Evolutionary conservation across 2,888 invertebrate genomes (phyloP), one percentile per base, ranked within the genome.

Genomic region (Caenorhabditis doughertyi): DNA sequence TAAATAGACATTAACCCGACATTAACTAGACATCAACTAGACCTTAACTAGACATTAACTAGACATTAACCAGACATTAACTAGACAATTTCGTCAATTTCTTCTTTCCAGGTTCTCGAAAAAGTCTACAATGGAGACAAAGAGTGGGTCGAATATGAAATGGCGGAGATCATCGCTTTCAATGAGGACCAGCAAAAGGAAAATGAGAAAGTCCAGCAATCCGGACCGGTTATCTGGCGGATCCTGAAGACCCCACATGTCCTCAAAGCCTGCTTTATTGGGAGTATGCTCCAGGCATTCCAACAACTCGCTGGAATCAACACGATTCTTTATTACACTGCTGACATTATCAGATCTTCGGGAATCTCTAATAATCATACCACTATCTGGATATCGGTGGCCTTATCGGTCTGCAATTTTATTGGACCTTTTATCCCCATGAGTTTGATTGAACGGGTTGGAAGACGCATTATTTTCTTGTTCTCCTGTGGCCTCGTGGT

Each of bases 231-330:
- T 3, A 65, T 89, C 18, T 70, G 81, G 42, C 77, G 88, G 42
- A 80, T 90, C 39, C 60, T 89, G 23, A 72, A 65, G 23, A 90
- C 90, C 2, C 87, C 87, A 0, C 90, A 90, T 56, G 87, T 91
- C 5, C 79, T 90, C 8, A 85, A 86, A 60, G 94, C 94, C 2
- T 89, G 94, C 2, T 65, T 93, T 35, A 90, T 94, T 25, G 94
- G 94, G 2, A 93, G 93, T 89, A 90, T 92, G 7, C 89, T 94
- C 35, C 94, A 94, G 87, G 89, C 93, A 51, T 93, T 93, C 86
- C 94, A 94, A 87, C 94, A 94, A 87, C 87, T 94, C 2, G 91
- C 92, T 71, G 94, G 94, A 23, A 94, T 94, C 85, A 94, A 94
- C 89, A 94, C 94, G 3, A 93, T 94, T 77, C 93, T 93, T 92